These are phyloP conservation scores for Plagodis dolabraria DNA, from an alignment of 2,888 invertebrate species.

Conservation along the genomic window DNA sequence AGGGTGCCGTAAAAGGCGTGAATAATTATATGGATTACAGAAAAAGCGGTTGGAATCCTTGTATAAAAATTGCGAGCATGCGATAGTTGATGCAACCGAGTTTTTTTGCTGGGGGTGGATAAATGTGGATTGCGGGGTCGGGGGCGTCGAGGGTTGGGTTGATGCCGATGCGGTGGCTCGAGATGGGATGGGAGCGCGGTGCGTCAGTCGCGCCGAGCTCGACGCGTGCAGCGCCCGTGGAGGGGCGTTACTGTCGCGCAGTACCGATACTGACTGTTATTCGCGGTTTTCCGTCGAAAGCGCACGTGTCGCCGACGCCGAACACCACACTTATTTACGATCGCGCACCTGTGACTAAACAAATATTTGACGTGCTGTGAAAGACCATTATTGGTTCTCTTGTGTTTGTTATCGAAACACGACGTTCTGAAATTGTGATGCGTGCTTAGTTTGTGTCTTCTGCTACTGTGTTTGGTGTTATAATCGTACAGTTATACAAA, in stretches of 20 bases:
- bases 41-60: constrained; percentile 71
- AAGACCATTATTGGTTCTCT: constrained; percentile 64
- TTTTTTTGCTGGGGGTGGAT: constrained; percentile 57
- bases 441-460: constrained; percentile 67
- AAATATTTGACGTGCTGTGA: constrained; percentile 79
- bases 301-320: constrained; percentile 75
- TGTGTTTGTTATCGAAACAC: constrained; percentile 60
- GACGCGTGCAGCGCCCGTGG: constrained; percentile 74
- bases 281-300: constrained; percentile 74
- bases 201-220: constrained; percentile 77
- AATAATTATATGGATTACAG: constrained; percentile 67
- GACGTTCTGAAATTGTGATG: constrained; percentile 55
- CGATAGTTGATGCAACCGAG: constrained; percentile 39
- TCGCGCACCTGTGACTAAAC: constrained; percentile 76
- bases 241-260: constrained; percentile 56
- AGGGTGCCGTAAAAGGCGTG: constrained; percentile 71
- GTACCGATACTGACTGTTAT: constrained; percentile 57
- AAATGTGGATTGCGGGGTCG: constrained; percentile 57
- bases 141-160: constrained; percentile 56
- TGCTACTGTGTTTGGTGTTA: constrained; percentile 37
- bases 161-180: constrained; percentile 50
- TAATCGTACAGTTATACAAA: constrained; percentile 26
- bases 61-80: constrained; percentile 49
- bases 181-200: constrained; percentile 32
- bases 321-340: constrained; percentile 61